These are phyloP conservation scores for Eupithecia inturbata DNA, from an alignment of 2,888 invertebrate species.

Conservation along the genomic window DNA sequence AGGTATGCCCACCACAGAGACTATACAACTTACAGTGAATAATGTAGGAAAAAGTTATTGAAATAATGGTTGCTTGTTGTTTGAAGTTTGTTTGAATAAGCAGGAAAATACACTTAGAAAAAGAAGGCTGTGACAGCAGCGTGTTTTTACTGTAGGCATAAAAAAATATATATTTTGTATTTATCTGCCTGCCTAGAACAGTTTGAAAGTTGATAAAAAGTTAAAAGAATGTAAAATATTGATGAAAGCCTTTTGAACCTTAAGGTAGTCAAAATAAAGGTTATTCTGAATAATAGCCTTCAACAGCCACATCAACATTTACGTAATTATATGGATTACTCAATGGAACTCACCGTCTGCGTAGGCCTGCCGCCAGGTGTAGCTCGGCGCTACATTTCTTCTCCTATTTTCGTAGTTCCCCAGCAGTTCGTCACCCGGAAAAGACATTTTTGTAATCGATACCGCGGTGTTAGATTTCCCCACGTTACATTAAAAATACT, in stretches of 20 bases:
- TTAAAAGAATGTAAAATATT: background rate
- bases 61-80: background rate
- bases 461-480: conserved; percentile 59
- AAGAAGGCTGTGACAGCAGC: no score
- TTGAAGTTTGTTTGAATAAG: background rate
- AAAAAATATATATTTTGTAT: background rate
- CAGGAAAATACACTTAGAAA: background rate
- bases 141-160: no score
- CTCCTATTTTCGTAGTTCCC: conserved; percentile 54
- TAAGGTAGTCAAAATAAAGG: background rate
- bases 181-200: background rate
- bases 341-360: conserved; percentile 63
- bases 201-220: background rate
- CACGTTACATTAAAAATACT: conserved; percentile 34
- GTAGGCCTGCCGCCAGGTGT: conserved; percentile 65
- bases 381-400: conserved; percentile 49
- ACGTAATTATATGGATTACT: conserved; percentile 16
- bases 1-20: background rate
- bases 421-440: conserved; percentile 61
- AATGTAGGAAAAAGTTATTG: background rate
- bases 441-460: conserved; percentile 66
- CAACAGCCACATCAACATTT: background rate
- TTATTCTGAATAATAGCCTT: conserved; percentile 3
- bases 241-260: background rate
- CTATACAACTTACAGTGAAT: background rate